Percentiles rank a stretch among this genome's conserved stretches.
Conservation (phyloP, 2,113 vertebrate species). For the Oreochromis niloticus region DNA sequence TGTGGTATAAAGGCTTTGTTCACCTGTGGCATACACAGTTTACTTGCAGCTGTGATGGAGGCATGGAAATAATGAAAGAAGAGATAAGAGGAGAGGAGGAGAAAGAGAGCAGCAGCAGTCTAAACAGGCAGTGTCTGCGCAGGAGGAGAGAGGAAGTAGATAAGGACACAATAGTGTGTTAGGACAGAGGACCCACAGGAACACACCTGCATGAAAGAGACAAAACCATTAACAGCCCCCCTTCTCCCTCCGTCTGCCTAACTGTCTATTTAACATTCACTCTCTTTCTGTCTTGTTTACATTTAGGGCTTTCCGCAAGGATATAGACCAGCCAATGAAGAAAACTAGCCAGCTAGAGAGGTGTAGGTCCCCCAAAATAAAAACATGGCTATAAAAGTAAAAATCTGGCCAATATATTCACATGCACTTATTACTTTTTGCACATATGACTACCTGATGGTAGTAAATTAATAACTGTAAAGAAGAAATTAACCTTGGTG, state of each 20-base stretch:
- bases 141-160: conserved; percentile 68
- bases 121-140: conserved; percentile 66
- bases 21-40: not conserved
- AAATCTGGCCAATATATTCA: accelerated
- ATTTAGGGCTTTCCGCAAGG: not conserved
- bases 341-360: not conserved
- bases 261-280: conserved; percentile 7
- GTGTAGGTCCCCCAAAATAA: not conserved
- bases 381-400: not conserved
- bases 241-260: not conserved
- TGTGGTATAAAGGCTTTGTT: not conserved
- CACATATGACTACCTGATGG: too few species aligned
- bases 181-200: conserved; percentile 67
- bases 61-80: conserved; percentile 18
- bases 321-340: not conserved
- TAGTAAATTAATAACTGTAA: too few species aligned
- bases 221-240: conserved; percentile 12
- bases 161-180: conserved; percentile 67
- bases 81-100: conserved; percentile 22
- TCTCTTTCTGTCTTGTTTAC: not conserved
- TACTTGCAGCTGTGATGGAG: conserved; percentile 5
- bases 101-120: conserved; percentile 48
- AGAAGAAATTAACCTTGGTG: not conserved
- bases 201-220: conserved; percentile 54
- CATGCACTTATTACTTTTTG: not conserved